A percentile compares a stretch with the other conserved stretches of the same genome.
phyloP scores from a whole-genome alignment of 2,888 invertebrate genomes.

The Drosophila fulvimacula region DNA sequence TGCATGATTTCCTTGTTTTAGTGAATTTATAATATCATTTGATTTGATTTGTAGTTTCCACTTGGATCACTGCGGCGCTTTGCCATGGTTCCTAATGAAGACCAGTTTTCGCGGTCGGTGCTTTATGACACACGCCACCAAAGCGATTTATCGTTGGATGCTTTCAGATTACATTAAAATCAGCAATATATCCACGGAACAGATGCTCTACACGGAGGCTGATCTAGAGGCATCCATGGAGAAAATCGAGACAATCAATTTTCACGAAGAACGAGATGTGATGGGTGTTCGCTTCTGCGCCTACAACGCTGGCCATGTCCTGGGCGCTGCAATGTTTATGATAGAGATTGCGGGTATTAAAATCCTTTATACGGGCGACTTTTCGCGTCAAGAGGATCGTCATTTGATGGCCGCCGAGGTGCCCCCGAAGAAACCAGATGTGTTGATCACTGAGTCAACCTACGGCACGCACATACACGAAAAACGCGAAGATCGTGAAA shows the following conservation, averaged over 20 bases:
- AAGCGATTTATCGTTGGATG: constrained; percentile 99
- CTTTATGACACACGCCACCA: constrained; percentile 99
- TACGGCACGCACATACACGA: constrained; percentile 99
- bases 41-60: constrained; percentile 91
- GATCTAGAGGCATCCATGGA: constrained; percentile 99
- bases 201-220: constrained; percentile 98
- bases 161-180: constrained; percentile 99
- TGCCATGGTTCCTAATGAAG: constrained; percentile 99
- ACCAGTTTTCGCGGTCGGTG: constrained; percentile 98
- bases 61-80: constrained; percentile 98
- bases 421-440: constrained; percentile 97
- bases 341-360: constrained; percentile 99
- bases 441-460: constrained; percentile 98
- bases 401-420: constrained; percentile 99
- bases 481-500: constrained; percentile 97
- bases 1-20: no score
- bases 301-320: constrained; percentile 99
- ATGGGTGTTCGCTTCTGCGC: constrained; percentile 99
- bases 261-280: constrained; percentile 98
- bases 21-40: background rate
- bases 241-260: constrained; percentile 99
- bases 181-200: constrained; percentile 97
- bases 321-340: constrained; percentile 99
- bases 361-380: constrained; percentile 98
- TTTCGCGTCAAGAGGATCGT: constrained; percentile 98